These are phyloP conservation scores for Gonatopus flavifemur DNA, from an alignment of 1,140 invertebrate species.

Conservation along the genomic window DNA sequence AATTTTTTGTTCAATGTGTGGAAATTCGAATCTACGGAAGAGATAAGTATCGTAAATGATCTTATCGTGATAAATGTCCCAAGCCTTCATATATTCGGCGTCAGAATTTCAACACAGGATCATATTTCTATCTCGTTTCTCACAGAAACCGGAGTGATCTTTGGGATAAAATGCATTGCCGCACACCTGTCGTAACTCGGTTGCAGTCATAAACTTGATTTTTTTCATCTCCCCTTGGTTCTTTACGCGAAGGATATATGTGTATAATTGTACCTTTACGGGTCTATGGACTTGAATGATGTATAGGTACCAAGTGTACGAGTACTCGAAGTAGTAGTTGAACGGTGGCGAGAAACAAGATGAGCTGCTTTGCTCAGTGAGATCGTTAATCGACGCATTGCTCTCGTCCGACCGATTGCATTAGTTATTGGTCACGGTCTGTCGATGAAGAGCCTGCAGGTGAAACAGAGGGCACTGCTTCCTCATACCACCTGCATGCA, in stretches of 20 bases:
- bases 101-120: no score
- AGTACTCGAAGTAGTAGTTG: not conserved
- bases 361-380: conserved; percentile 2
- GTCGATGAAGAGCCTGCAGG: conserved; percentile 17
- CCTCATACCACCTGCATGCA: no score
- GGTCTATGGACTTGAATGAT: no score
- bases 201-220: not conserved
- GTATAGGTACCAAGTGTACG: not conserved
- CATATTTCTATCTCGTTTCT: no score
- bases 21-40: no score
- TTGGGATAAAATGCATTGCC: not conserved
- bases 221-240: no score
- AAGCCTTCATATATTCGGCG: no score
- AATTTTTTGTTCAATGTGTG: no score
- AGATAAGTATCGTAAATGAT: no score
- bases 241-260: no score
- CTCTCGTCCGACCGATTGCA: conserved; percentile 27
- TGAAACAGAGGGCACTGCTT: conserved; percentile 1
- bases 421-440: conserved; percentile 36
- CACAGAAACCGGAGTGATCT: not conserved
- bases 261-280: no score
- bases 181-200: conserved; percentile 1
- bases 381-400: conserved; percentile 29
- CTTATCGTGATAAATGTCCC: no score
- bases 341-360: conserved; percentile 1